Percentiles rank a stretch among this genome's conserved stretches.
These are phyloP conservation scores for Urophycis tenuis DNA, from an alignment of 2,797 vertebrate species.

Conservation along the genomic window DNA sequence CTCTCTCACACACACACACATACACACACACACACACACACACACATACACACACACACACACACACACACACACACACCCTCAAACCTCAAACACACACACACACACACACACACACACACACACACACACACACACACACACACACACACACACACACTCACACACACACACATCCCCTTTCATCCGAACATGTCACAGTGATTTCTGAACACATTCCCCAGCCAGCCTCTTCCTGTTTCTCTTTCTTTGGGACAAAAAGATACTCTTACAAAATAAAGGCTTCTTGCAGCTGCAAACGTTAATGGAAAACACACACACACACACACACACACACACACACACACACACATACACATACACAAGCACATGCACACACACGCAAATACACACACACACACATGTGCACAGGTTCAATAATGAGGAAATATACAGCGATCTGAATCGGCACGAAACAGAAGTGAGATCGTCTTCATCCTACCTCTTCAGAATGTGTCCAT, in stretches of 20 bases:
- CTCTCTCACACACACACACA: not conserved
- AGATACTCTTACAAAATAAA: not conserved
- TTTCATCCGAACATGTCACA: not conserved
- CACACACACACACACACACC: not conserved
- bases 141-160: not conserved
- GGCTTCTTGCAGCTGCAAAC: not conserved
- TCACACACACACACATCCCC: not conserved
- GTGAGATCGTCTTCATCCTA: slow-evolving; percentile 7
- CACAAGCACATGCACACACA: not conserved
- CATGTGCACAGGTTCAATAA: not conserved
- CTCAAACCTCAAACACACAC: not conserved
- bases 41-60: not conserved
- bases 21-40: not conserved
- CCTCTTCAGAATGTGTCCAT: slow-evolving; percentile 23
- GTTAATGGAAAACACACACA: not conserved
- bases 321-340: not conserved
- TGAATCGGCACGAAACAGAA: not conserved
- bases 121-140: not conserved
- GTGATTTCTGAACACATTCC: not conserved
- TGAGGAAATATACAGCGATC: slow-evolving; percentile 1
- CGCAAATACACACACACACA: slow-evolving; percentile 13
- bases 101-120: not conserved
- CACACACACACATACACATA: not conserved
- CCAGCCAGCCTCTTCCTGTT: not conserved
- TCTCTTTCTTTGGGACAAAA: not conserved